phyloP scores from a whole-genome alignment of 2,797 vertebrate species.

The Tragopan temminckii region DNA sequence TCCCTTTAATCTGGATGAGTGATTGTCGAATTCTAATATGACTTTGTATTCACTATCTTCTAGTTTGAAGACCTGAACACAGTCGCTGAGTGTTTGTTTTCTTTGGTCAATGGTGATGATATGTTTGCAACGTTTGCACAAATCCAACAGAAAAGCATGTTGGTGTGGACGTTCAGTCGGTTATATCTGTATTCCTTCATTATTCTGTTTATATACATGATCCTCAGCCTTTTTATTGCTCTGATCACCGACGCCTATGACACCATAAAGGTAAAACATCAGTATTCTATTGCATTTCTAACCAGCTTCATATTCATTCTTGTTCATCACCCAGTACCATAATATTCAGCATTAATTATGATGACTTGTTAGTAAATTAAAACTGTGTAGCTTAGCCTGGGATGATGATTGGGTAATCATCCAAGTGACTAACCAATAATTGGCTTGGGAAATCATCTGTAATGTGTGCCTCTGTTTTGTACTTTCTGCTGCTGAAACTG shows the following conservation, averaged over 20 bases:
- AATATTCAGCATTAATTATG: background rate
- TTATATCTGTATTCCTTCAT: conserved; percentile 97
- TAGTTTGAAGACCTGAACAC: conserved; percentile 95
- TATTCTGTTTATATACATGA: conserved; percentile 97
- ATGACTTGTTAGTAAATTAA: background rate
- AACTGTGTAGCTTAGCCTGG: background rate
- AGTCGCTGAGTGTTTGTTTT: conserved; percentile 96
- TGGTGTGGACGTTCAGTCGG: conserved; percentile 96
- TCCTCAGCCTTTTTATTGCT: conserved; percentile 97
- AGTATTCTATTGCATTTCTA: background rate
- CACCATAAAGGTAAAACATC: conserved; percentile 92
- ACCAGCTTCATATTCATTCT: background rate
- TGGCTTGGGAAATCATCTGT: background rate
- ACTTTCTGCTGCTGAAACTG: background rate
- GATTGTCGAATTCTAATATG: background rate
- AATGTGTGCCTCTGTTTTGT: background rate
- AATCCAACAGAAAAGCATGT: conserved; percentile 90
- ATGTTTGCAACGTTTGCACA: conserved; percentile 97
- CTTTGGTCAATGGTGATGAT: conserved; percentile 95
- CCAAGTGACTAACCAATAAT: background rate
- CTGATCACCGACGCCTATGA: conserved; percentile 97
- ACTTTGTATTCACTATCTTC: background rate
- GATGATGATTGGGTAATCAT: background rate
- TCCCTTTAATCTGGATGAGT: background rate
- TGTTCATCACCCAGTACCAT: background rate